Conservation (phyloP, 1,140 invertebrate genomes). For the Bradysia coprophila region DNA sequence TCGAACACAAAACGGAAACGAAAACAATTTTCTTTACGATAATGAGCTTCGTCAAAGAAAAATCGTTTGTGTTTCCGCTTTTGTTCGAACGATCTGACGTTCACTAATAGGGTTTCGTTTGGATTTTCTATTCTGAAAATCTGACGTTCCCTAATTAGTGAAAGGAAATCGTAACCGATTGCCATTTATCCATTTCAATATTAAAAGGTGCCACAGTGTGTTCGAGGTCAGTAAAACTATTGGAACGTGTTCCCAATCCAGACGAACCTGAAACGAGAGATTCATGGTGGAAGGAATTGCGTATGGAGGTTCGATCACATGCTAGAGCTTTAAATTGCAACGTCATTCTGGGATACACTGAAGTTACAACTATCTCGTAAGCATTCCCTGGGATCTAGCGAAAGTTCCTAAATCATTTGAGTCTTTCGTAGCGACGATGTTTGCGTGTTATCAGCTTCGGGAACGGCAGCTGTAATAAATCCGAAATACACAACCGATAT, state of each 20-base stretch:
- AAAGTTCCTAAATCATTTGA: not conserved
- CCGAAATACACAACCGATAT: not conserved
- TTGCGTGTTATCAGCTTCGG: slow-evolving; percentile 79
- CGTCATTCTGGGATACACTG: slow-evolving; percentile 82
- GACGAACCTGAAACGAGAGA: slow-evolving; percentile 83
- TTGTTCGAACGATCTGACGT: no score
- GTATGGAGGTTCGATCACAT: slow-evolving; percentile 87
- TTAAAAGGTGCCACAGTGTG: slow-evolving; percentile 61
- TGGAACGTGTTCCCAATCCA: slow-evolving; percentile 59
- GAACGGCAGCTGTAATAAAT: slow-evolving; percentile 78
- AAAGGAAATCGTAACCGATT: no score
- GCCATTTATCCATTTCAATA: no score
- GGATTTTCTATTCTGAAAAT: no score
- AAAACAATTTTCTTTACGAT: no score
- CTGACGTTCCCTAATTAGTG: no score
- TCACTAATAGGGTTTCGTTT: no score
- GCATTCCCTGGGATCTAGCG: slow-evolving; percentile 3
- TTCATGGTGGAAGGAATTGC: slow-evolving; percentile 87
- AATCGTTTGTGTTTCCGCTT: no score
- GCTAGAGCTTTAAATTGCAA: slow-evolving; percentile 78
- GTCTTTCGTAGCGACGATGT: slow-evolving; percentile 62
- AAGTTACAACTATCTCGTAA: slow-evolving; percentile 78
- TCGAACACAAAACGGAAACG: no score
- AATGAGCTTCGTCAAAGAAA: no score
- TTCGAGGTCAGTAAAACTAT: slow-evolving; percentile 69